These are phyloP conservation scores for Heteronetta atricapilla DNA, from an alignment of 2,113 vertebrate species.

Conservation along the genomic window DNA sequence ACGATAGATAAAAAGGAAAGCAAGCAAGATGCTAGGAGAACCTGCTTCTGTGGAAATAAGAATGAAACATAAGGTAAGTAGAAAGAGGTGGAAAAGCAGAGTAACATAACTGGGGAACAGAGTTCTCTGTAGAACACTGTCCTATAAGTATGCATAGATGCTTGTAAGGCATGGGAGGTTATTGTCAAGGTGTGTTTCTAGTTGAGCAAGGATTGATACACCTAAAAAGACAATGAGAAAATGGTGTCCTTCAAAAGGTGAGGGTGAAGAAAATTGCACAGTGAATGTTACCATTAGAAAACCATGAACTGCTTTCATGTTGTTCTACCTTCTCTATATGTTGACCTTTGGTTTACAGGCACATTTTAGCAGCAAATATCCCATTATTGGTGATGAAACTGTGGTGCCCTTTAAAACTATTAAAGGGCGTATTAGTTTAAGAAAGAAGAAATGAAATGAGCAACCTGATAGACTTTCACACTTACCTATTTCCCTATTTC, in stretches of 20 bases:
- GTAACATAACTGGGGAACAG: not conserved
- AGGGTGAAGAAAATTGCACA: not conserved
- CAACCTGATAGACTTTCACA: not conserved
- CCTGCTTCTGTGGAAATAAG: not conserved
- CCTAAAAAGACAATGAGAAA: not conserved
- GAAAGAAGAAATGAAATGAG: not conserved
- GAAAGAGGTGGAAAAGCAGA: not conserved
- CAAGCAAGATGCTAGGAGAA: not conserved
- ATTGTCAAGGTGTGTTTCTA: not conserved
- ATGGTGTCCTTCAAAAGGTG: not conserved
- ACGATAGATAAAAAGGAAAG: not conserved
- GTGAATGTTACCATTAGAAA: not conserved
- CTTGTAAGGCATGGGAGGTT: not conserved
- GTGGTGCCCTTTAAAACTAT: not conserved
- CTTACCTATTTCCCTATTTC: not conserved
- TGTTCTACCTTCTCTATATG: not conserved
- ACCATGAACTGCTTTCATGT: not conserved
- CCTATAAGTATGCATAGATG: rapidly evolving
- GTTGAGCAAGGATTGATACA: not conserved
- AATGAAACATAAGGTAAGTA: not conserved
- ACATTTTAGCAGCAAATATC: not conserved
- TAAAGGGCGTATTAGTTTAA: not conserved
- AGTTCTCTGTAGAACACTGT: not conserved
- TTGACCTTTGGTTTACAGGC: not conserved
- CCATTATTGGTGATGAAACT: not conserved